A percentile compares a stretch with the other conserved stretches of the same genome.
phyloP scores from a whole-genome alignment of 2,797 vertebrate species.

The Bucorvus abyssinicus region DNA sequence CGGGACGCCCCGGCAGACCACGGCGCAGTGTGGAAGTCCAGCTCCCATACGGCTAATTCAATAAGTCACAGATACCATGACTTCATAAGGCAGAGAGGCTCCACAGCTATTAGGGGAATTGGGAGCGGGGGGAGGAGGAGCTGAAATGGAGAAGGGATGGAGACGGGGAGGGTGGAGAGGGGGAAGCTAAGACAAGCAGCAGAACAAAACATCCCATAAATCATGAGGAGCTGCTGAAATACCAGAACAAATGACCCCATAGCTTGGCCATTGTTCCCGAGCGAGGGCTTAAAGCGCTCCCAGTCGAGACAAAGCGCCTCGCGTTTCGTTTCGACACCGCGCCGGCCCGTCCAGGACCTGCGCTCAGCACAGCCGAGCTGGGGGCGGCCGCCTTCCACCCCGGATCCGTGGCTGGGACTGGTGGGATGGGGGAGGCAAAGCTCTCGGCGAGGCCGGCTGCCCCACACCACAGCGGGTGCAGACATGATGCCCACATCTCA shows the following conservation, averaged over 20 bases:
- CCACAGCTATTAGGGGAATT: slow-evolving; percentile 70
- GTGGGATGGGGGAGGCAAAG: rapidly evolving
- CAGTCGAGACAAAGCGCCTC: slow-evolving; percentile 56
- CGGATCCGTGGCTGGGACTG: rapidly evolving
- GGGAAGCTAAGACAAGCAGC: slow-evolving; percentile 67
- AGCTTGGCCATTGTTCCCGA: slow-evolving; percentile 67
- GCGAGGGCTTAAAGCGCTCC: slow-evolving; percentile 44
- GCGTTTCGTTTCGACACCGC: neutral
- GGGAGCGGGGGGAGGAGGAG: slow-evolving; percentile 46
- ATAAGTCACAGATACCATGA: slow-evolving; percentile 67
- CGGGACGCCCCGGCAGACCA: slow-evolving; percentile 37
- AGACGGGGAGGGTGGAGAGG: slow-evolving; percentile 59
- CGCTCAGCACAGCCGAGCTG: neutral
- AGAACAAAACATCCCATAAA: slow-evolving; percentile 74
- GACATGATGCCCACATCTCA: rapidly evolving
- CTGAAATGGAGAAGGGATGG: slow-evolving; percentile 61
- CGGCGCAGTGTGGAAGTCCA: neutral
- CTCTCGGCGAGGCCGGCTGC: neutral
- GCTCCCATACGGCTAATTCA: slow-evolving; percentile 46
- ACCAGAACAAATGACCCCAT: slow-evolving; percentile 73
- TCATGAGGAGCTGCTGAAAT: slow-evolving; percentile 70
- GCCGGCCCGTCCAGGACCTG: neutral
- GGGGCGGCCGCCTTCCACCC: neutral
- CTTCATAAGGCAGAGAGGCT: slow-evolving; percentile 67
- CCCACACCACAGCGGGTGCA: neutral